Conservation (phyloP, 1,140 invertebrate species). For the Conus ventricosus region DNA sequence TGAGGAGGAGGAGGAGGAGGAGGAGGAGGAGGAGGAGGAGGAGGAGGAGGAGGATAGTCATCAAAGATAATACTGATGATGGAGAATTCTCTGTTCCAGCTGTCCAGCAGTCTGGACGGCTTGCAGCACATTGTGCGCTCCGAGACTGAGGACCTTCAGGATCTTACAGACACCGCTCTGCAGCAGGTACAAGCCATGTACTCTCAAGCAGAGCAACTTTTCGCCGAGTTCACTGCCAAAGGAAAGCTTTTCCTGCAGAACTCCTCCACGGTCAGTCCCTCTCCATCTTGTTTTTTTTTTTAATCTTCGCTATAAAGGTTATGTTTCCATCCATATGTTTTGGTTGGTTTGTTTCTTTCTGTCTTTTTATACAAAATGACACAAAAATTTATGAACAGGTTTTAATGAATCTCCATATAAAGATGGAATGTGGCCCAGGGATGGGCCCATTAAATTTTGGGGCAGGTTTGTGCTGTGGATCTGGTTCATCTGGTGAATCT, state of each 20-base stretch:
- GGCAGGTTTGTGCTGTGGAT: too few species aligned
- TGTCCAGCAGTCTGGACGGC: slow-evolving; percentile 82
- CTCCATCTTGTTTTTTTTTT: slow-evolving; percentile 31
- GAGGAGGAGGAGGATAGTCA: neutral
- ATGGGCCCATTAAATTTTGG: too few species aligned
- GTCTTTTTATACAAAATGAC: neutral
- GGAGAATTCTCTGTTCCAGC: slow-evolving; percentile 53
- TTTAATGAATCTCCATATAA: neutral
- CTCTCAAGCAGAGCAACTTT: slow-evolving; percentile 65
- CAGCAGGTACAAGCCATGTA: slow-evolving; percentile 70
- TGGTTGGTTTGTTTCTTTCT: neutral
- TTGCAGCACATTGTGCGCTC: slow-evolving; percentile 79
- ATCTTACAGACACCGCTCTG: slow-evolving; percentile 68
- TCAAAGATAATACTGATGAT: neutral
- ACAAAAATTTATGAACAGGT: neutral
- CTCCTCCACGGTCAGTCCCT: slow-evolving; percentile 78
- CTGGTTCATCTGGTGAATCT: too few species aligned
- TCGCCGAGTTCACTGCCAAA: slow-evolving; percentile 78
- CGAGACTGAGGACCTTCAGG: slow-evolving; percentile 76
- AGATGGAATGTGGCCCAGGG: too few species aligned
- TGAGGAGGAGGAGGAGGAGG: neutral
- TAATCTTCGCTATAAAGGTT: neutral
- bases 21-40: neutral
- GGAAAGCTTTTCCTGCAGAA: slow-evolving; percentile 84
- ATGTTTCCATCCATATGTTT: too few species aligned